Evolutionary conservation across 2,888 invertebrate genomes (phyloP).

Genomic region (Aleiodes alternator): DNA sequence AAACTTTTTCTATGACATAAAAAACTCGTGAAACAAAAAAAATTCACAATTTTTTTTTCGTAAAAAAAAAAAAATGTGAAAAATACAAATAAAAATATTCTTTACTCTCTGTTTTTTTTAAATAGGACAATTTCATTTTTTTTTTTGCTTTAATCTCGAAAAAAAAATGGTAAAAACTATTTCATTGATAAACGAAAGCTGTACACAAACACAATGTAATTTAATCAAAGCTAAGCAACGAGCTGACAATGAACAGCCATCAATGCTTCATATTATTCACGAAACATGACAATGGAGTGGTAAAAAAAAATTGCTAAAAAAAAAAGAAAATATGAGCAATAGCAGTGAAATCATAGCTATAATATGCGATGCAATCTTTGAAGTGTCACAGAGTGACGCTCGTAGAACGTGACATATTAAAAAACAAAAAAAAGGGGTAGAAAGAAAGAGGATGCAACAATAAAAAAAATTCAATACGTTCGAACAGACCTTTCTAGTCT

Average conservation of each 20-base stretch:
- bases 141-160: conserved; percentile 45
- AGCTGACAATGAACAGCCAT: conserved; percentile 21
- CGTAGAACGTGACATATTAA: conserved; percentile 43
- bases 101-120: conserved; percentile 26
- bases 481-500: conserved; percentile 37
- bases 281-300: conserved; percentile 34
- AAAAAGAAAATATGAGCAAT: conserved; percentile 28
- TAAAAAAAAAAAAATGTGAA: neutral
- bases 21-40: too few relatives aligned
- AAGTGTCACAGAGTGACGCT: conserved; percentile 54
- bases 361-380: conserved; percentile 53
- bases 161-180: conserved; percentile 56
- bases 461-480: conserved; percentile 40
- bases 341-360: conserved; percentile 46
- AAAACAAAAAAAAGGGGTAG: conserved; percentile 30
- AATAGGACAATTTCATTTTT: conserved; percentile 51
- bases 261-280: conserved; percentile 18
- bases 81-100: neutral
- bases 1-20: too few relatives aligned
- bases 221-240: conserved; percentile 19
- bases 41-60: neutral
- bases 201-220: conserved; percentile 2
- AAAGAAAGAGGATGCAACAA: conserved; percentile 39
- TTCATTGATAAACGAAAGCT: conserved; percentile 53
- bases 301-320: conserved; percentile 39